Conservation (phyloP, 1,140 invertebrate genomes). For the Caerostris extrusa region DNA sequence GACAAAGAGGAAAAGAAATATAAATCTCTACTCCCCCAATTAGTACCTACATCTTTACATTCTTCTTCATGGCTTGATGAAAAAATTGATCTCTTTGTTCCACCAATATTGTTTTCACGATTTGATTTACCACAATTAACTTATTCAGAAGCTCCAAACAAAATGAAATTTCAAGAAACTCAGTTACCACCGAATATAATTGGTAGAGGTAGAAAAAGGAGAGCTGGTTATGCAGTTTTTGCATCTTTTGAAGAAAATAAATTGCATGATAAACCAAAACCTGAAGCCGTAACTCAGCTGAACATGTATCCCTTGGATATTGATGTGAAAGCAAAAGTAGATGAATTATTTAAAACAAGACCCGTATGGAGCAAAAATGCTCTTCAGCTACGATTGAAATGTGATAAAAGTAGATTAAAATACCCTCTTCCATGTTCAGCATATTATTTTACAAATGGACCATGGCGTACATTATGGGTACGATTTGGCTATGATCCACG, state of each 20-base stretch:
- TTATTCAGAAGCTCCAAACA: conserved; percentile 48
- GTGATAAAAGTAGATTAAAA: conserved; percentile 86
- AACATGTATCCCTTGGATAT: conserved; percentile 78
- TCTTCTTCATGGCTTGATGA: conserved; percentile 81
- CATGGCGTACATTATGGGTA: conserved; percentile 84
- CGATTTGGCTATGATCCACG: conserved; percentile 82
- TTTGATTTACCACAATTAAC: conserved; percentile 79
- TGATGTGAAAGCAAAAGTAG: conserved; percentile 74
- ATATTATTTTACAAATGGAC: conserved; percentile 92
- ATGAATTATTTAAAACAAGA: conserved; percentile 86
- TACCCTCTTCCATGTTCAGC: conserved; percentile 90
- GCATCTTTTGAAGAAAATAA: conserved; percentile 79
- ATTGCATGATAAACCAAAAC: conserved; percentile 77
- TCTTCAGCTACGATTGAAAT: conserved; percentile 85
- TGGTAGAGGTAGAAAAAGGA: conserved; percentile 80
- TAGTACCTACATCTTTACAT: conserved; percentile 79
- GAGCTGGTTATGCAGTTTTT: conserved; percentile 84
- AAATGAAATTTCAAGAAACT: background rate
- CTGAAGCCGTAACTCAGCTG: conserved; percentile 78
- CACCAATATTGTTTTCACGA: conserved; percentile 64
- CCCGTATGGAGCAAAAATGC: conserved; percentile 93
- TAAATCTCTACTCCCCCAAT: conserved; percentile 86
- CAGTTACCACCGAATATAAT: conserved; percentile 81
- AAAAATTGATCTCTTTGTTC: conserved; percentile 85
- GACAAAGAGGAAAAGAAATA: conserved; percentile 83